These are phyloP conservation scores for Tokudaia muenninki DNA, from an alignment of 2,797 vertebrate species.

Conservation along the genomic window DNA sequence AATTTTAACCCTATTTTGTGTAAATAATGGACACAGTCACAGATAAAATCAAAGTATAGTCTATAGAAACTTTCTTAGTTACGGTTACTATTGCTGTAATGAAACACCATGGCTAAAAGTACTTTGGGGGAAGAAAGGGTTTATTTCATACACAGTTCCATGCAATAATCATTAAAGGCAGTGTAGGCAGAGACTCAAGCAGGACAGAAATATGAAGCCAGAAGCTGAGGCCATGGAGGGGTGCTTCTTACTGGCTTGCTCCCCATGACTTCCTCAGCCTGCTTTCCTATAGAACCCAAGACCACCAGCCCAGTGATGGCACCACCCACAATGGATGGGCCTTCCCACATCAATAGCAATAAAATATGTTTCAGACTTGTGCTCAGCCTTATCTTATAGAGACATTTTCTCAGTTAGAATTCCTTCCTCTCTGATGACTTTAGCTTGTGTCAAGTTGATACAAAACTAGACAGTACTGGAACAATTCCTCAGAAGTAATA, in stretches of 20 bases:
- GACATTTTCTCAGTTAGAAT: background rate
- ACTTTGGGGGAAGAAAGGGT: background rate
- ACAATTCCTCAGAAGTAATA: background rate
- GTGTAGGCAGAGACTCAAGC: background rate
- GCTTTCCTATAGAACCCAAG: background rate
- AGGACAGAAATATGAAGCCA: background rate
- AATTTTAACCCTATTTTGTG: background rate
- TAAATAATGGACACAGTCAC: background rate
- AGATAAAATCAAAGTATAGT: slow-evolving; percentile 50
- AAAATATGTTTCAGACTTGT: background rate
- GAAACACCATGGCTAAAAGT: background rate
- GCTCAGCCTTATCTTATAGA: background rate
- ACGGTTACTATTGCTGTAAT: background rate
- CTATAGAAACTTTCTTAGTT: background rate
- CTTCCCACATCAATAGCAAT: background rate
- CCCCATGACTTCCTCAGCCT: background rate
- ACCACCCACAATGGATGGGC: background rate
- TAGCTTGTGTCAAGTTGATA: background rate
- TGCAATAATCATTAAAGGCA: background rate
- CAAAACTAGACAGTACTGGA: slow-evolving; percentile 28
- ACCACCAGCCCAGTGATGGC: background rate
- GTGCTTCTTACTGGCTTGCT: background rate
- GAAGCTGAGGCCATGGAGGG: background rate
- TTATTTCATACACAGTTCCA: background rate
- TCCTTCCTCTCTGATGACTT: background rate